Base-by-base conservation (phyloP, 1,140 invertebrate species). In the Diabrotica virgifera region DNA sequence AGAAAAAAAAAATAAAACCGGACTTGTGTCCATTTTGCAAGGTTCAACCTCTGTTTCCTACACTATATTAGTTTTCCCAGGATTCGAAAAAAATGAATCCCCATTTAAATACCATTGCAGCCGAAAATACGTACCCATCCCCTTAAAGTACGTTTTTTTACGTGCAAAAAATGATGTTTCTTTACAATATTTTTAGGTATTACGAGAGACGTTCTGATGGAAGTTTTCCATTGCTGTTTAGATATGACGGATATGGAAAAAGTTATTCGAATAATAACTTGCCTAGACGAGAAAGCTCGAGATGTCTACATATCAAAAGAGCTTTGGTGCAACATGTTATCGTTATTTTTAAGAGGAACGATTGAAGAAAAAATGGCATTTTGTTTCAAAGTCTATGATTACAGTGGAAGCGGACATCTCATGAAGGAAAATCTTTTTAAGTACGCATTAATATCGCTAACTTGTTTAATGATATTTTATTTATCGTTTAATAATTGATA, bases 361-460 rank as follows among this genome's bases (percentile, higher is more conserved):
- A 65, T 89, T 6, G 83, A 87, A 24, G 87, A 91, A 68, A 83
- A 85, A 69, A 87, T 88, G 51, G 70, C 80, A 9, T 90, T 89
- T 78, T 86, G 86, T 67, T 89, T 86, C 72, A 81, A 80, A 51
- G 84, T 89, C 38, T 92, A 92, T 70, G 90, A 92, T 76, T 80
- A 86, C 35, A 79, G 89, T 68, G 82, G 84, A 12, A 87, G 87
- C 53, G 85, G 87, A 5, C 80, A 82, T 64, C 77, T 92, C 40
- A 84, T 84, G 37, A 83, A 86, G 54, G 90, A 91, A 46, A 86
- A 89, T 52, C 85, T 92, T 81, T 92, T 90, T 74, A 86, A 87
- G 40, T 46, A 46, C 4, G 40, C 1, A 24, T 24, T 24, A 24
- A 24, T 24, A 24, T 24, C 24, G 24, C 24, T 24, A 24, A 24